phyloP scores from a whole-genome alignment of 2,113 vertebrate genomes.

The Coregonus clupeaformis region DNA sequence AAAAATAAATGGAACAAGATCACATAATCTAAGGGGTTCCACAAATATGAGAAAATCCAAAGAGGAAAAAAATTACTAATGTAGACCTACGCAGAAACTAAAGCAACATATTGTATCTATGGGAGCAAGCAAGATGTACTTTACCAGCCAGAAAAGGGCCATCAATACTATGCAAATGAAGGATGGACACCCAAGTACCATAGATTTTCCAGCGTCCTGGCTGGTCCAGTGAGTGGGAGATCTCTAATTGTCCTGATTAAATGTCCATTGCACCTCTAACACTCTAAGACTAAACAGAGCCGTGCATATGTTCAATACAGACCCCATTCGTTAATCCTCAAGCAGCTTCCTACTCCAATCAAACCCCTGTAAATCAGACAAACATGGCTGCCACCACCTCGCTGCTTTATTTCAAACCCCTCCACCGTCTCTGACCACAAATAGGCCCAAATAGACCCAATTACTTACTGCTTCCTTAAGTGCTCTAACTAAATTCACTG shows the following conservation, averaged over 20 bases:
- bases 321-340: slow-evolving; percentile 55
- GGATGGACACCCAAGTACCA: neutral
- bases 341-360: slow-evolving; percentile 67
- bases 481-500: slow-evolving; percentile 47
- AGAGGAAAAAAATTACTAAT: neutral
- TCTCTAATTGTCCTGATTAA: slow-evolving; percentile 51
- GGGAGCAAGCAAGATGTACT: too few relatives aligned
- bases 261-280: slow-evolving; percentile 39
- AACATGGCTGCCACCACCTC: slow-evolving; percentile 38
- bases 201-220: neutral
- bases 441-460: slow-evolving; percentile 67
- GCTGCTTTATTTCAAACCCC: slow-evolving; percentile 70
- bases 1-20: neutral
- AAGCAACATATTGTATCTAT: too few relatives aligned
- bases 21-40: neutral
- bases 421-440: slow-evolving; percentile 59
- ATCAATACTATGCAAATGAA: too few relatives aligned
- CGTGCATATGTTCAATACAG: slow-evolving; percentile 35
- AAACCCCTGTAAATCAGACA: slow-evolving; percentile 62
- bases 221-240: slow-evolving; percentile 2
- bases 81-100: too few relatives aligned
- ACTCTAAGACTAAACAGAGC: slow-evolving; percentile 45
- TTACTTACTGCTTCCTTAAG: slow-evolving; percentile 75
- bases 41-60: neutral
- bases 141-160: too few relatives aligned